These are phyloP conservation scores for Nansenia antarctica DNA, from an alignment of 2,113 vertebrate genomes.

Conservation along the genomic window DNA sequence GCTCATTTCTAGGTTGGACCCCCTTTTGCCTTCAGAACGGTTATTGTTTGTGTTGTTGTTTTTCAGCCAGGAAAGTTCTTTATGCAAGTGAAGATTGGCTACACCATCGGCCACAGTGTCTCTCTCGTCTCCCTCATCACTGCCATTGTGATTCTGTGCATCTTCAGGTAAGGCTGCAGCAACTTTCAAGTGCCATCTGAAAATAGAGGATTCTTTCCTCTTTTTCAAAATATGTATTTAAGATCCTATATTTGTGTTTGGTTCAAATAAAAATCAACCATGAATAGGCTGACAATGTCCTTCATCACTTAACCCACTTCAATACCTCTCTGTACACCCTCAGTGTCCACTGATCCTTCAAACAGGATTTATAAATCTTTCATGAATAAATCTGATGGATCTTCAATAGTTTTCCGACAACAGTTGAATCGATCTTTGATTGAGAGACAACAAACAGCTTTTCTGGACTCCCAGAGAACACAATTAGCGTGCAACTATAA, in stretches of 20 bases:
- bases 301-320: too few relatives aligned
- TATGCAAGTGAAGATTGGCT: constrained; percentile 84
- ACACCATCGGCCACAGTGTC: constrained; percentile 90
- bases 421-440: not conserved
- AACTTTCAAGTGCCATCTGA: not conserved
- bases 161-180: constrained; percentile 82
- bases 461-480: not conserved
- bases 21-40: too few relatives aligned
- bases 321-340: not conserved
- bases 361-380: not conserved
- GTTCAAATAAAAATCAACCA: not conserved
- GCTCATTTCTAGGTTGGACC: too few relatives aligned
- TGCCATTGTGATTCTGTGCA: constrained; percentile 85
- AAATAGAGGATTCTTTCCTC: not conserved
- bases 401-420: not conserved
- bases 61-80: constrained; percentile 79
- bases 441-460: not conserved
- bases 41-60: not conserved
- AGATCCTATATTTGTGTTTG: not conserved
- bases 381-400: not conserved
- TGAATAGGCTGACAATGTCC: not conserved
- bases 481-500: too few relatives aligned
- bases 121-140: constrained; percentile 86
- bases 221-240: not conserved
- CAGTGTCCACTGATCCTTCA: not conserved